These are phyloP conservation scores for Drosophila falleni DNA, from an alignment of 2,888 invertebrate species.

Conservation along the genomic window DNA sequence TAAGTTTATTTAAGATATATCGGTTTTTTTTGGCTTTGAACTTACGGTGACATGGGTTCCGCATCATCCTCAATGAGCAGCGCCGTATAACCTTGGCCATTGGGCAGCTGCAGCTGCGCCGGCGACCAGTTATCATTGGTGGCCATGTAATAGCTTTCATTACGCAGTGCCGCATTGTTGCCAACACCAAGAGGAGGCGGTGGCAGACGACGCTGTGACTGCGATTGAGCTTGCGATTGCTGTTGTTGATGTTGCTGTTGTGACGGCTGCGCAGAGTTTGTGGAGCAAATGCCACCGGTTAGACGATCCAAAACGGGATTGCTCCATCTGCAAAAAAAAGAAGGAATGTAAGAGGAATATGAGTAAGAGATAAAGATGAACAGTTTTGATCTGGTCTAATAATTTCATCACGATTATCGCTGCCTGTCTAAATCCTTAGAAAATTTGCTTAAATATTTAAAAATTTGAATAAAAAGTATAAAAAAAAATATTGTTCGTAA, in stretches of 20 bases:
- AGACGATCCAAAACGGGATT: conserved; percentile 96
- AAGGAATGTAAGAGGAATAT: neutral
- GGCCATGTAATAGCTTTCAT: conserved; percentile 97
- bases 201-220: conserved; percentile 46
- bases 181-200: conserved; percentile 28
- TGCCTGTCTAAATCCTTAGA: too few species aligned
- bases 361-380: neutral
- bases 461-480: too few species aligned
- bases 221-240: conserved; percentile 40
- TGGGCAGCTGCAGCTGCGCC: conserved; percentile 72
- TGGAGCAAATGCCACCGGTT: conserved; percentile 89
- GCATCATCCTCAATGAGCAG: conserved; percentile 89
- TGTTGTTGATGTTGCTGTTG: conserved; percentile 71
- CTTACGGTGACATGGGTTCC: conserved; percentile 85
- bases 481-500: too few species aligned
- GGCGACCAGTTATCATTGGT: conserved; percentile 89
- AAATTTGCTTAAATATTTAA: too few species aligned
- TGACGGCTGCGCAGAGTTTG: conserved; percentile 81
- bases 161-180: conserved; percentile 87
- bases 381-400: neutral
- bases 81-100: conserved; percentile 85
- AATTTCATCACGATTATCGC: neutral
- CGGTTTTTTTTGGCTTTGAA: conserved; percentile 2
- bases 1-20: too few species aligned
- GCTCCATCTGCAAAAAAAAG: conserved; percentile 84